phyloP scores from a whole-genome alignment of 2,888 invertebrate genomes.

The Caradrina clavipalpis region DNA sequence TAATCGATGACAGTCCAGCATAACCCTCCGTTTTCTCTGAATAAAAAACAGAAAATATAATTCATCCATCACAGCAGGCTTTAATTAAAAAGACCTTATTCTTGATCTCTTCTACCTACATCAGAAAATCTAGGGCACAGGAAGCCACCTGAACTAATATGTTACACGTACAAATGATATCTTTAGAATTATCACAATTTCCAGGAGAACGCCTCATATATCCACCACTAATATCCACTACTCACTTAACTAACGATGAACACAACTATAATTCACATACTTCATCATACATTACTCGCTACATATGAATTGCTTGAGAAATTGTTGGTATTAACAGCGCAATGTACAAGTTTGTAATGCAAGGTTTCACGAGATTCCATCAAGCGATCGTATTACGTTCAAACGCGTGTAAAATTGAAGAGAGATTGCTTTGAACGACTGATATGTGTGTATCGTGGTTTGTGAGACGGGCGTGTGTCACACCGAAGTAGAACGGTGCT shows the following conservation, averaged over 20 bases:
- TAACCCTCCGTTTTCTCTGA: too few species aligned
- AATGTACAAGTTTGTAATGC: slow-evolving; percentile 54
- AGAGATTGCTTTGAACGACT: slow-evolving; percentile 82
- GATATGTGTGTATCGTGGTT: slow-evolving; percentile 68
- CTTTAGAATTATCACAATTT: slow-evolving; percentile 18
- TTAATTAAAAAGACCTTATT: too few species aligned
- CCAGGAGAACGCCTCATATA: slow-evolving; percentile 9
- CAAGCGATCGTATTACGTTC: slow-evolving; percentile 82
- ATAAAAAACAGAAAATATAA: too few species aligned
- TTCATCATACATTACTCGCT: slow-evolving; percentile 29
- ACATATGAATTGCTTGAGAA: slow-evolving; percentile 4
- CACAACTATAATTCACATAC: slow-evolving; percentile 23
- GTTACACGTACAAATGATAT: slow-evolving; percentile 15
- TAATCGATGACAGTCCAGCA: too few species aligned
- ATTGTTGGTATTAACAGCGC: slow-evolving; percentile 39
- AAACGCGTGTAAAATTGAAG: slow-evolving; percentile 88
- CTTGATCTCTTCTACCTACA: neutral
- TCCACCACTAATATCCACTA: slow-evolving; percentile 32
- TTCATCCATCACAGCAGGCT: too few species aligned
- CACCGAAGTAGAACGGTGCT: slow-evolving; percentile 67
- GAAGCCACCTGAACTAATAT: neutral
- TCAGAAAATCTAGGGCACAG: slow-evolving; percentile 2
- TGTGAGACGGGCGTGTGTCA: slow-evolving; percentile 57
- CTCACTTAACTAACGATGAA: slow-evolving; percentile 18
- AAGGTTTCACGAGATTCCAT: slow-evolving; percentile 68